Conservation (phyloP, 1,140 invertebrate genomes). For the Drosophila kurseongensis region DNA sequence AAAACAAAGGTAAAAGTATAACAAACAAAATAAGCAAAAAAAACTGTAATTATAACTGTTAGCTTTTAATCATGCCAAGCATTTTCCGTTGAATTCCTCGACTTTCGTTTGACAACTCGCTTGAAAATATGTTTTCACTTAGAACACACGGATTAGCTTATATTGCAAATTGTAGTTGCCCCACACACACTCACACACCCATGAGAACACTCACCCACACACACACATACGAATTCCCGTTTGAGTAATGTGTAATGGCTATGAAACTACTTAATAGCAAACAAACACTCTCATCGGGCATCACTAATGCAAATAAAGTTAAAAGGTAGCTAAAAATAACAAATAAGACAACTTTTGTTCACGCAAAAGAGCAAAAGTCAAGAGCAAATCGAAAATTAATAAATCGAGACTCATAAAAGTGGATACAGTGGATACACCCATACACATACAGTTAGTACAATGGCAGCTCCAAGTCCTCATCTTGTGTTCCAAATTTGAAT, state of each 20-base stretch:
- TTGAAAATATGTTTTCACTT: slow-evolving; percentile 26
- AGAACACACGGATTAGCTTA: slow-evolving; percentile 39
- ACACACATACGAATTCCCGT: slow-evolving; percentile 4
- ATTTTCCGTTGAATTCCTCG: slow-evolving; percentile 63
- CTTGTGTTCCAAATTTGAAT: slow-evolving; percentile 60
- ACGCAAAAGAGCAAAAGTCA: slow-evolving; percentile 56
- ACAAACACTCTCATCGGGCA: slow-evolving; percentile 22
- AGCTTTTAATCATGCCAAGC: slow-evolving; percentile 80
- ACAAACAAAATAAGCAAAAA: slow-evolving; percentile 35
- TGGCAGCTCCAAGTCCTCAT: slow-evolving; percentile 60
- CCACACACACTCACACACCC: slow-evolving; percentile 18
- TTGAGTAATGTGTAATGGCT: slow-evolving; percentile 40
- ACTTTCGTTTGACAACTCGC: slow-evolving; percentile 25
- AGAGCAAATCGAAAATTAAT: slow-evolving; percentile 53
- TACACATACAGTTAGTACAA: slow-evolving; percentile 38
- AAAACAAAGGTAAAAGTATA: slow-evolving; percentile 66
- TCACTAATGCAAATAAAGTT: slow-evolving; percentile 43
- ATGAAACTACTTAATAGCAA: slow-evolving; percentile 34
- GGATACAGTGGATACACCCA: slow-evolving; percentile 16
- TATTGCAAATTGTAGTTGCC: slow-evolving; percentile 32
- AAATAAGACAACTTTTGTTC: slow-evolving; percentile 45
- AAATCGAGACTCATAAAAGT: slow-evolving; percentile 55
- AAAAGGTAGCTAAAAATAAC: slow-evolving; percentile 52
- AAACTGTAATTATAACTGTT: slow-evolving; percentile 63
- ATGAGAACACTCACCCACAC: slow-evolving; percentile 16